Evolutionary conservation across 2,113 vertebrate species (phyloP), one percentile per base, ranked within the genome.

Genomic region (Gadus macrocephalus): DNA sequence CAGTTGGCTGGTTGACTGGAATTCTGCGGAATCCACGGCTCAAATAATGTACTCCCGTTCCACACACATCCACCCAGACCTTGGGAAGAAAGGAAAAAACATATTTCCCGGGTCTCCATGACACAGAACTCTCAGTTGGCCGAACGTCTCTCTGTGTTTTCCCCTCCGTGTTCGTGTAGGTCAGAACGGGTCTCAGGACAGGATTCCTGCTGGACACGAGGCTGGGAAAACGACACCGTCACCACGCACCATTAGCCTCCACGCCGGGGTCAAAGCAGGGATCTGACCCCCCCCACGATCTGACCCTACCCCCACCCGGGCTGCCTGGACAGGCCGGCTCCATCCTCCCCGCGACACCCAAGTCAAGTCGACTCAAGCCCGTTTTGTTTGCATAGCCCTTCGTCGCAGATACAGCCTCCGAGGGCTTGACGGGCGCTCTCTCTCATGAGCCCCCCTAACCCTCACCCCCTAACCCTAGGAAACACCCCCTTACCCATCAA

Each of bases 161-260:
- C 8, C 9, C 12, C 42, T 49, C 12, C 1, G 62, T 4, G 62
- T 25, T 22, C 5, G 16, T 16, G 3, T 25, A n/a, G 27, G 62
- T 31, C 17, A 11, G 35, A 6, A 3, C 12, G 64, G 35, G 5
- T 65, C 67, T 55, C 35, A 49, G 2, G 27, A 56, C 55, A 9
- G 19, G 31, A 17, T 15, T 61, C 35, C 15, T 20, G 35, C 17
- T 59, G 67, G 16, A 38, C 67, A 60, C 15, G 56, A n/a, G 60
- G 42, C 6, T 49, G 64, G 16, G 15, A 17, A 68, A 22, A 63
- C 19, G 42, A 58, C 72, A 64, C 60, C 11, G 19, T 74, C 61
- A 69, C 20, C 62, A 25, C 19, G 53, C 12, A 9, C 22, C 65
- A 62, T 67, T 71, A 71, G 25, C 20, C 53, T 58, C 62, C 25